phyloP scores from a whole-genome alignment of 2,888 invertebrate genomes.

The Ectemnius cavifrons region DNA sequence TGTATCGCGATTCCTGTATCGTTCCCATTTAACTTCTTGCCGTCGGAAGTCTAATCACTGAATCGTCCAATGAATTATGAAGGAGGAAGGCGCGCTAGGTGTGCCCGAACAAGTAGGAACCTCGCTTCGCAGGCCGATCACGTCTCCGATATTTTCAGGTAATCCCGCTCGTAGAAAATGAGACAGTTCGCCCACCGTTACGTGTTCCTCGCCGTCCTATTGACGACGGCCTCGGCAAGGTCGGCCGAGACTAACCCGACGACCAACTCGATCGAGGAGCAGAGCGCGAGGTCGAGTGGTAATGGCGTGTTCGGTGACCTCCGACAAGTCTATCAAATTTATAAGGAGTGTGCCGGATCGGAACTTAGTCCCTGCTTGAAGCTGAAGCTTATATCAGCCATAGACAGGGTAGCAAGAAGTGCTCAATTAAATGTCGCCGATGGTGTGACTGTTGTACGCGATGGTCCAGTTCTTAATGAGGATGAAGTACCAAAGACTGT shows the following conservation, averaged over 20 bases:
- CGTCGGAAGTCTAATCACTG: background rate
- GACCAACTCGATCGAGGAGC: slow-evolving; percentile 70
- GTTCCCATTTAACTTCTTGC: background rate
- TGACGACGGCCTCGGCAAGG: slow-evolving; percentile 69
- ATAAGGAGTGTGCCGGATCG: slow-evolving; percentile 88
- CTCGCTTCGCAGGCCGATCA: no score
- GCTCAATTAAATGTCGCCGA: slow-evolving; percentile 84
- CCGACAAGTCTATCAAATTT: slow-evolving; percentile 87
- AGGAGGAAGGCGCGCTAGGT: no score
- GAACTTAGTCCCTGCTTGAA: slow-evolving; percentile 86
- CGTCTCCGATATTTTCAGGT: slow-evolving; percentile 21
- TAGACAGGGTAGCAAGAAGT: slow-evolving; percentile 85
- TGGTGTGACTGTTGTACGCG: slow-evolving; percentile 87
- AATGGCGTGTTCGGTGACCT: slow-evolving; percentile 82
- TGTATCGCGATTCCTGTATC: background rate
- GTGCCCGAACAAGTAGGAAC: no score
- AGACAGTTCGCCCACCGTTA: slow-evolving; percentile 64
- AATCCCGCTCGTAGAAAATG: slow-evolving; percentile 58
- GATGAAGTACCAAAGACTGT: slow-evolving; percentile 79
- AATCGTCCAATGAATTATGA: slow-evolving; percentile 2
- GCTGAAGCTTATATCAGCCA: slow-evolving; percentile 86
- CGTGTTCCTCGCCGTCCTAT: slow-evolving; percentile 63
- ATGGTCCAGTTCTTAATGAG: slow-evolving; percentile 71
- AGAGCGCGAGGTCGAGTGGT: slow-evolving; percentile 67
- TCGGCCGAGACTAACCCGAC: slow-evolving; percentile 67